Percentiles rank a stretch among this genome's conserved stretches.
These are phyloP conservation scores for Zootermopsis nevadensis DNA, from an alignment of 2,888 invertebrate genomes.

Conservation along the genomic window DNA sequence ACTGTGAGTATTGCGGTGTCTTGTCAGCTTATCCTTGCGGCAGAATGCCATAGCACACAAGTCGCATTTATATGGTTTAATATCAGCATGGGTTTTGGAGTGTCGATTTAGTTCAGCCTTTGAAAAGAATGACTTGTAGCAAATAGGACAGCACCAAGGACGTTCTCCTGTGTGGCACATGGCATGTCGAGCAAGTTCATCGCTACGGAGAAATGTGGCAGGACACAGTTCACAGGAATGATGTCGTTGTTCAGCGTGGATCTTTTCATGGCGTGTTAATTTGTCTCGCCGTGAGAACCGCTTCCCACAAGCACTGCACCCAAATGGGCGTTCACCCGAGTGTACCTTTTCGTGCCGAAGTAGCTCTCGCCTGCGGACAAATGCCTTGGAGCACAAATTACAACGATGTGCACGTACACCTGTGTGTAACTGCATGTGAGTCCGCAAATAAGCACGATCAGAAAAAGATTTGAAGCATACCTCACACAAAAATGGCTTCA, in stretches of 20 bases:
- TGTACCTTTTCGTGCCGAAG: constrained; percentile 44
- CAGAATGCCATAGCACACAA: constrained; percentile 39
- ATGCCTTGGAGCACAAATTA: constrained; percentile 41
- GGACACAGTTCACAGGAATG: constrained; percentile 35
- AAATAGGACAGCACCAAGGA: constrained; percentile 33
- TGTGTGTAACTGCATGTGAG: constrained; percentile 32
- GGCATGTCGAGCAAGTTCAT: constrained; percentile 18
- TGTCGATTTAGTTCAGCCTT: constrained; percentile 31
- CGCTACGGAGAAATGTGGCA: constrained; percentile 29
- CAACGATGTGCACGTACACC: constrained; percentile 43
- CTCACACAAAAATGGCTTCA: constrained; percentile 39
- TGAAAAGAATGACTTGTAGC: constrained; percentile 39
- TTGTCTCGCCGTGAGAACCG: constrained; percentile 44
- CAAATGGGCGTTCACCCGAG: constrained; percentile 42
- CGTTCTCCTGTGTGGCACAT: constrained; percentile 38
- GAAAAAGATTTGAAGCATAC: constrained; percentile 36
- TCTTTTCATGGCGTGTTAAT: constrained; percentile 39
- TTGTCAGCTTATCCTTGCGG: constrained; percentile 41
- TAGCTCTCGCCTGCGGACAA: constrained; percentile 37
- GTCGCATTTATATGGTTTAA: constrained; percentile 45
- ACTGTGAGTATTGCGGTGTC: constrained; percentile 41
- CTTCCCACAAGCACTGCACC: constrained; percentile 35
- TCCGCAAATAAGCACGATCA: constrained; percentile 28
- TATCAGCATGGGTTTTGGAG: constrained; percentile 31
- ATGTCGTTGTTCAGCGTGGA: constrained; percentile 31